Conservation (phyloP, 2,113 vertebrate genomes). For the Zeus faber region DNA sequence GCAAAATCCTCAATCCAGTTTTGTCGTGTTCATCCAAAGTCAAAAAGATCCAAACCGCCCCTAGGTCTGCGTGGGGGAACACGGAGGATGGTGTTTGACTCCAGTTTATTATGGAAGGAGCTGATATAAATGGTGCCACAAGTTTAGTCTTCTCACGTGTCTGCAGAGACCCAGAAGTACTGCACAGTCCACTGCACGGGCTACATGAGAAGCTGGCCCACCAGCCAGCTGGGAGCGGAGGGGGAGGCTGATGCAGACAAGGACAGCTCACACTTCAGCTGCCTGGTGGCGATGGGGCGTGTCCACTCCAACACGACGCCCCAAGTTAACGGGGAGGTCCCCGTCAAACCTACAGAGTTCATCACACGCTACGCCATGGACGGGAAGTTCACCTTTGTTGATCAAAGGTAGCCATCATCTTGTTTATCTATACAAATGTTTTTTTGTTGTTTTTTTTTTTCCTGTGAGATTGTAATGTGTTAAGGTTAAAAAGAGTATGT, state of each 20-base stretch:
- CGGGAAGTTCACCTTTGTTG: constrained; percentile 91
- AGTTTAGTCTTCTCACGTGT: too few relatives aligned
- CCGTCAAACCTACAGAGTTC: constrained; percentile 85
- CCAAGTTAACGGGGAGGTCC: constrained; percentile 79
- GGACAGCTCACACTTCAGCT: constrained; percentile 82
- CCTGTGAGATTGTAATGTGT: not conserved
- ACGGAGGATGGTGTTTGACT: too few relatives aligned
- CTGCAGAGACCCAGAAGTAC: constrained; percentile 83
- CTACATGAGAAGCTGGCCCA: constrained; percentile 87
- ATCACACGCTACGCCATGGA: constrained; percentile 87
- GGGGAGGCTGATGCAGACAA: constrained; percentile 81
- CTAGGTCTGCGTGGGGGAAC: too few relatives aligned
- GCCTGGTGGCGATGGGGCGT: constrained; percentile 86
- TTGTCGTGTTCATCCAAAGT: too few relatives aligned
- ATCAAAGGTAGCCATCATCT: constrained; percentile 79
- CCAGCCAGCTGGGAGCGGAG: constrained; percentile 78
- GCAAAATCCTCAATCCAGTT: too few relatives aligned
- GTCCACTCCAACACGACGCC: constrained; percentile 77
- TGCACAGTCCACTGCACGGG: constrained; percentile 90
- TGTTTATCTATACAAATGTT: not conserved
- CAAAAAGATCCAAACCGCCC: too few relatives aligned
- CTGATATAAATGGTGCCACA: too few relatives aligned
- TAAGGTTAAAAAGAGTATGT: not conserved
- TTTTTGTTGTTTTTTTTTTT: too few relatives aligned
- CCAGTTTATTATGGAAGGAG: too few relatives aligned